Evolutionary conservation across 92 coral and sea anemone genomes (phyloP).

Genomic region (Phenganax subtilis): DNA sequence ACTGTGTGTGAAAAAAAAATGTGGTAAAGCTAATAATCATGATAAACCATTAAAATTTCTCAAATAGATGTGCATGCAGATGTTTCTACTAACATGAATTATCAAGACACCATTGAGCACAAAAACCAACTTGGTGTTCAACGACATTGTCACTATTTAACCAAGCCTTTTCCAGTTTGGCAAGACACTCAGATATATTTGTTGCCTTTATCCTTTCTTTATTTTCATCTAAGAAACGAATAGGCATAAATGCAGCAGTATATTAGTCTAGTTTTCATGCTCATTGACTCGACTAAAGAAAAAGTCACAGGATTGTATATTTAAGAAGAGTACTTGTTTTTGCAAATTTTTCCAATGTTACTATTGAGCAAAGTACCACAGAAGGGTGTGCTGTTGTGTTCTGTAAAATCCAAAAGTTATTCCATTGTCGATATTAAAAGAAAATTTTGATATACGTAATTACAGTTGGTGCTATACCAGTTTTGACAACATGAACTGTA

Average conservation of each 20-base stretch:
- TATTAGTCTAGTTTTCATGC: not conserved
- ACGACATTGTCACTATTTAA: slow-evolving; percentile 59
- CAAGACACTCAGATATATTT: slow-evolving; percentile 65
- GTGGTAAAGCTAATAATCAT: not conserved
- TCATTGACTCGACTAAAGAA: not conserved
- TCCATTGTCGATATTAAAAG: not conserved
- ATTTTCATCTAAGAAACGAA: slow-evolving; percentile 69
- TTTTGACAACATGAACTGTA: slow-evolving; percentile 74
- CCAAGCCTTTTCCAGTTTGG: slow-evolving; percentile 60
- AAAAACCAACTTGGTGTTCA: slow-evolving; percentile 90
- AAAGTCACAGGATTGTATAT: not conserved
- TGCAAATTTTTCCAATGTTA: slow-evolving; percentile 95
- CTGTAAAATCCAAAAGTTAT: slow-evolving; percentile 42
- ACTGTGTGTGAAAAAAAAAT: slow-evolving; percentile 39
- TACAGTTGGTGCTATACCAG: slow-evolving; percentile 54
- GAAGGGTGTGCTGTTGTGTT: slow-evolving; percentile 69
- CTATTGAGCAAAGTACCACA: slow-evolving; percentile 73
- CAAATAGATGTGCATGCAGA: slow-evolving; percentile 29
- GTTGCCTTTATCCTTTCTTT: slow-evolving; percentile 61
- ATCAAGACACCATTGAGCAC: slow-evolving; percentile 96
- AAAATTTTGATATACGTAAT: not conserved
- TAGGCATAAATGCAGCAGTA: no score
- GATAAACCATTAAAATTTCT: not conserved
- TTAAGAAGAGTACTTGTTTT: slow-evolving; percentile 78
- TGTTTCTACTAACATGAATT: slow-evolving; percentile 36